Evolutionary conservation across 30 jellyfish, hydroid and myxozoan genomes (phyloP).

Genomic region (Cassiopea andromeda): DNA sequence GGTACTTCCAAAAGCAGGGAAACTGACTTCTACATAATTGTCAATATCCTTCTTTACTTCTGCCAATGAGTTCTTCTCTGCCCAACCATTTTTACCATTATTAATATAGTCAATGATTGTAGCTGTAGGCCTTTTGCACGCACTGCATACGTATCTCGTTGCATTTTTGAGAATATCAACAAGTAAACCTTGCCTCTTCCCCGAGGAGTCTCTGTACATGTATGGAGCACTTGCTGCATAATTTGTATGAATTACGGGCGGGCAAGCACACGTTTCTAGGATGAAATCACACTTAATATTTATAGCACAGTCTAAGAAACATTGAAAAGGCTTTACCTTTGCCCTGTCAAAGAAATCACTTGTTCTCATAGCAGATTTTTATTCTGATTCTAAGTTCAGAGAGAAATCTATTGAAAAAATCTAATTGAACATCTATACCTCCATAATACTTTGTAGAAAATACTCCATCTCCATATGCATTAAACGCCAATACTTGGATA

Average conservation of each 20-base stretch:
- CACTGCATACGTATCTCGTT: constrained; percentile 48
- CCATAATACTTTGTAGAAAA: constrained; percentile 16
- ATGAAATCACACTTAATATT: not conserved
- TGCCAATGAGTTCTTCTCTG: constrained; percentile 44
- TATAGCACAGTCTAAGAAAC: no score
- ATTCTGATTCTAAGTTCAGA: no score
- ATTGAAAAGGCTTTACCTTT: no score
- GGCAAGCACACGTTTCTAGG: constrained; percentile 82
- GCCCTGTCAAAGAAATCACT: no score
- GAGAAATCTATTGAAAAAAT: not conserved
- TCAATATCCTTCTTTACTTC: constrained; percentile 65
- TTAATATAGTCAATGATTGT: constrained; percentile 27
- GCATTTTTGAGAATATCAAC: constrained; percentile 39
- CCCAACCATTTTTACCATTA: constrained; percentile 80
- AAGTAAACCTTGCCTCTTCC: constrained; percentile 57
- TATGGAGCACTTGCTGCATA: constrained; percentile 74
- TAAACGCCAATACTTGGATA: constrained; percentile 47
- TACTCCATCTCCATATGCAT: constrained; percentile 69
- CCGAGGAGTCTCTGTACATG: constrained; percentile 57
- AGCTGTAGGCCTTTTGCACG: constrained; percentile 38
- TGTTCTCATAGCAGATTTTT: no score
- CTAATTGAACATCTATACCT: constrained; percentile 32
- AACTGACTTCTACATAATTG: constrained; percentile 44
- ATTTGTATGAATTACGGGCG: constrained; percentile 57
- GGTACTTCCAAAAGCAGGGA: constrained; percentile 70